Conservation (phyloP, 2,888 invertebrate species). For the Rhabditophanes sp. region DNA sequence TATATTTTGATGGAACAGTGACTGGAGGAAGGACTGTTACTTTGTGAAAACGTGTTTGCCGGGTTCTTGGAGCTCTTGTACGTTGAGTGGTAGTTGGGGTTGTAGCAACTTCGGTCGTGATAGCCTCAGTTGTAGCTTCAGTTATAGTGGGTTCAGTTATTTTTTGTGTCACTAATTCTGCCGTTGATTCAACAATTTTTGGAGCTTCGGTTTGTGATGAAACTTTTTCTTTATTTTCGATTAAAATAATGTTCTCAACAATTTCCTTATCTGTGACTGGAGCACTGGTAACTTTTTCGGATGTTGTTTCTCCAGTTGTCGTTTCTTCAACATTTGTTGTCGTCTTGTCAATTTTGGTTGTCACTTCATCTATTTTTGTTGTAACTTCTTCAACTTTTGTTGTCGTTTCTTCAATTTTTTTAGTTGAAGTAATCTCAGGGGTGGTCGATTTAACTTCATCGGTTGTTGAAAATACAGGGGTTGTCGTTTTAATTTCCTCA, state of each 20-base stretch:
- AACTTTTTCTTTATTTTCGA: background rate
- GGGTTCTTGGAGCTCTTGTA: too few species aligned
- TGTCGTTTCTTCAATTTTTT: background rate
- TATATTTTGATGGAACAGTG: too few species aligned
- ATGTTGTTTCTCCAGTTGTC: background rate
- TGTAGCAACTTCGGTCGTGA: background rate
- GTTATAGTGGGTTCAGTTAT: background rate
- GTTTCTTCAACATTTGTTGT: constrained; percentile 1
- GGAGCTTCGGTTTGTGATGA: background rate
- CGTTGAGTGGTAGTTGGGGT: background rate
- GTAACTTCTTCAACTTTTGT: background rate
- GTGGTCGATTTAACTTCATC: background rate
- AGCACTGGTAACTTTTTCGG: background rate
- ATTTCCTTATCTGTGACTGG: too few species aligned
- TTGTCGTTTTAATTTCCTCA: background rate
- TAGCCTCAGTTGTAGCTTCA: background rate
- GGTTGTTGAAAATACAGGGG: constrained; percentile 1
- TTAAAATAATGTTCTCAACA: background rate
- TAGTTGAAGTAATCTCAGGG: background rate
- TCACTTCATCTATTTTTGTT: background rate
- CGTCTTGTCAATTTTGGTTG: constrained; percentile 2
- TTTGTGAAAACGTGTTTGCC: too few species aligned
- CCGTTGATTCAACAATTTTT: background rate
- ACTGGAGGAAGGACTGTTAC: too few species aligned
- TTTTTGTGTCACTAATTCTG: background rate